Conservation (phyloP, 1,140 invertebrate species). For the Vollenhovia emeryi region DNA sequence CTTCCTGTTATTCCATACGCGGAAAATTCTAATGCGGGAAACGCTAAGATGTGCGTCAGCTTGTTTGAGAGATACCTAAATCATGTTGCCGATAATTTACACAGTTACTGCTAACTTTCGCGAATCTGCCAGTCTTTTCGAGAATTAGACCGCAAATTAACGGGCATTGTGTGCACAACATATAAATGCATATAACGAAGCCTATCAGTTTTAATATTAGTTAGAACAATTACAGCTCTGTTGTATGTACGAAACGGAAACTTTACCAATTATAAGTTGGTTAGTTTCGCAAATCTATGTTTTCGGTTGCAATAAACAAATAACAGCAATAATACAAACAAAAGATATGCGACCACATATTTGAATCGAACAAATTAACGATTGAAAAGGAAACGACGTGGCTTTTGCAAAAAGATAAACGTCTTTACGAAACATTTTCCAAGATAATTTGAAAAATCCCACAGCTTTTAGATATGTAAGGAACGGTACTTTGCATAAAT, state of each 20-base stretch:
- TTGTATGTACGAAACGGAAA: too few species aligned
- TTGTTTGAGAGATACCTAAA: not conserved
- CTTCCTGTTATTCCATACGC: not conserved
- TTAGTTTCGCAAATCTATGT: not conserved
- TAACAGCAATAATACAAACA: not conserved
- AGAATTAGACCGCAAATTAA: not conserved
- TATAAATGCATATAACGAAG: not conserved
- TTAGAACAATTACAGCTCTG: not conserved
- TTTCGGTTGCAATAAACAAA: not conserved
- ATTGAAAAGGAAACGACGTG: not conserved
- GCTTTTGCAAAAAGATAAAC: not conserved
- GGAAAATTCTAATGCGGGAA: not conserved
- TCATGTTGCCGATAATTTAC: not conserved
- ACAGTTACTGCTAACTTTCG: not conserved
- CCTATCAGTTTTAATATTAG: not conserved
- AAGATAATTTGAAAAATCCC: conserved; percentile 24
- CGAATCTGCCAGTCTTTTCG: not conserved
- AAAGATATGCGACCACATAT: not conserved
- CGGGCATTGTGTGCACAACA: not conserved
- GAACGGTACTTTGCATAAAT: conserved; percentile 51
- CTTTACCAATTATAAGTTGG: not conserved
- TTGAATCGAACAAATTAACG: not conserved
- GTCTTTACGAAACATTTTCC: not conserved
- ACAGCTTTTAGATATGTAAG: conserved; percentile 26
- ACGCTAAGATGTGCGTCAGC: not conserved